Percentiles rank a stretch among this genome's conserved stretches.
These are phyloP conservation scores for Ammodytes dubius DNA, from an alignment of 2,113 vertebrate genomes.

Conservation along the genomic window DNA sequence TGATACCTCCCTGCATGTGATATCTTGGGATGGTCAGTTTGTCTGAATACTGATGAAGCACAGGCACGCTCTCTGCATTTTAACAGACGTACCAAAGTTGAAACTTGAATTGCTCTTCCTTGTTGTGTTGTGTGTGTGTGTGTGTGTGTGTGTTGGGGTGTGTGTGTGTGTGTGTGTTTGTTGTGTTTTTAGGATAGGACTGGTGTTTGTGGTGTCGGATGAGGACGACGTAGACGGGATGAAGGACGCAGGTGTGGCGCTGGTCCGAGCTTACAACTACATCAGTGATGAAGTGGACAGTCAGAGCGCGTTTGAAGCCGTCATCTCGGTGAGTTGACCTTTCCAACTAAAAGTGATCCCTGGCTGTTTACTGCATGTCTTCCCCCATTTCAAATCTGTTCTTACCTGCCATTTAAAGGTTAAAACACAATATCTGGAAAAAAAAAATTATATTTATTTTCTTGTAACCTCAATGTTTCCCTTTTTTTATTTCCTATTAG, in stretches of 20 bases:
- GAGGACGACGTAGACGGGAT: constrained; percentile 92
- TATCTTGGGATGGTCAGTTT: constrained; percentile 35
- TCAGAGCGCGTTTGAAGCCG: constrained; percentile 91
- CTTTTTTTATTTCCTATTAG: constrained; percentile 67
- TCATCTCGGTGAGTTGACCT: constrained; percentile 88
- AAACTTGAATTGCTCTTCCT: neutral
- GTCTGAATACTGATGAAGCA: constrained; percentile 64
- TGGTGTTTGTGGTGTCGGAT: constrained; percentile 95
- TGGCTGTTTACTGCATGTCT: too few relatives aligned
- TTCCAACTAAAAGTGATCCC: neutral
- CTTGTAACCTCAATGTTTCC: neutral
- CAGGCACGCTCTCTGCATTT: constrained; percentile 35
- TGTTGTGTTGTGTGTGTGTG: constrained; percentile 1
- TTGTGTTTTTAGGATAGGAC: constrained; percentile 84
- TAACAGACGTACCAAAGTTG: constrained; percentile 12
- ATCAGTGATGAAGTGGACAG: constrained; percentile 92
- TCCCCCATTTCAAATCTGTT: too few relatives aligned
- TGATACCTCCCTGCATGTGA: constrained; percentile 36
- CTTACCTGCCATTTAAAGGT: too few relatives aligned
- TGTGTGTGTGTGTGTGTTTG: constrained; percentile 11
- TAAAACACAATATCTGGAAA: too few relatives aligned
- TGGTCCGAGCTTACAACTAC: constrained; percentile 95
- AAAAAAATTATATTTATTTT: too few relatives aligned
- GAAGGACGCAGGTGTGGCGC: constrained; percentile 93
- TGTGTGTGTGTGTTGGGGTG: neutral